Evolutionary conservation across 1,140 invertebrate species (phyloP), one percentile per base, ranked within the genome.

Genomic region (Euschistus heros): DNA sequence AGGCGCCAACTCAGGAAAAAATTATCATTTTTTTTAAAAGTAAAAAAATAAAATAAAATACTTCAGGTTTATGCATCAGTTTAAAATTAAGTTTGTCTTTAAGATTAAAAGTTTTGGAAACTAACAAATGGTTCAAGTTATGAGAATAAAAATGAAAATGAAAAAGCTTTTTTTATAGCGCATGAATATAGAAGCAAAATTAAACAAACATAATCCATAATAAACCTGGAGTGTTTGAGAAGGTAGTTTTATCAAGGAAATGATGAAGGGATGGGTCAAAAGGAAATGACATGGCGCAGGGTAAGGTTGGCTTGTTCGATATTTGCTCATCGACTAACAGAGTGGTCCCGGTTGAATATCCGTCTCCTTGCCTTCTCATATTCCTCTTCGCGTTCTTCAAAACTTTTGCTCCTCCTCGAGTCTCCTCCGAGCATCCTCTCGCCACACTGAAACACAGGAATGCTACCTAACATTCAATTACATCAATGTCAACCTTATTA

Each of bases 311-410:
- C 47, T 50, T 50, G 47, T 50, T 50, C 47, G 47, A 50, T 50
- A 50, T 50, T 50, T 50, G 47, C 24, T 44, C 14, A 61, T 76
- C 74, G 13, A 79, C 77, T 66, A 77, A 83, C 68, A 42, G 60
- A 67, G 64, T 70, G 61, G 76, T 82, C 81, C 75, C 80, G 70
- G 76, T 87, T 88, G 72, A 93, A 93, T 76, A 93, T 94, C 74
- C 91, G 80, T 68, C 85, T 80, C 44, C 88, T 78, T 26, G 84
- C 88, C 71, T 86, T 84, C 71, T 92, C 88, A 75, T 94, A 94
- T 68, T 93, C 89, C 71, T 88, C 86, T 73, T 94, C 90, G 26
- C 92, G 78, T 75, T 95, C 91, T 75, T 95, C 92, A 72, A 93
- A 88, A 69, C 90, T 94, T 75, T 92, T 92, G 73, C 87, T 90